A percentile compares a stretch with the other conserved stretches of the same genome.
Evolutionary conservation across 2,797 vertebrate genomes (phyloP).

Genomic region (Ceyx erithaca): DNA sequence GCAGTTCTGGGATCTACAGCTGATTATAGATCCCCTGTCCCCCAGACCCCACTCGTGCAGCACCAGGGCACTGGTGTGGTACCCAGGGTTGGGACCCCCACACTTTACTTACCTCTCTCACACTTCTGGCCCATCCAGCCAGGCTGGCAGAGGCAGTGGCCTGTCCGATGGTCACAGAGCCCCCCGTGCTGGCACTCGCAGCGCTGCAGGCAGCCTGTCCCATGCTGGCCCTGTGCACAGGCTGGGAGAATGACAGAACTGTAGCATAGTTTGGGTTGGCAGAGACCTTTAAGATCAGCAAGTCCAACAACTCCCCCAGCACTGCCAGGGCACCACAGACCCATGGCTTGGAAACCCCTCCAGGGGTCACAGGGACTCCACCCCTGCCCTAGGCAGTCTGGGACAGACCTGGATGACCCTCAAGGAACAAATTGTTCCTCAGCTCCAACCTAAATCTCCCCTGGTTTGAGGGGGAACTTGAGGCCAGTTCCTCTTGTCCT

Average conservation of each 20-base stretch:
- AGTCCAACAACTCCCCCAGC: neutral
- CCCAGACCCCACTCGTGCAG: accelerated
- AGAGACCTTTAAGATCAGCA: neutral
- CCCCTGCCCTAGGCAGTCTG: neutral
- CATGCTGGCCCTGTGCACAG: conserved; percentile 80
- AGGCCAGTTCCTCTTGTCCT: neutral
- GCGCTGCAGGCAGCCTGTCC: conserved; percentile 79
- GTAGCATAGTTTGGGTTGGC: neutral
- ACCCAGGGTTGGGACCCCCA: neutral
- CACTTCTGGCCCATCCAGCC: conserved; percentile 88
- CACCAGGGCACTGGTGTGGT: neutral
- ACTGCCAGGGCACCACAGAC: neutral
- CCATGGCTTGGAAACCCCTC: neutral
- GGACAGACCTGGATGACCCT: too few relatives aligned
- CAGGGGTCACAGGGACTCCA: neutral
- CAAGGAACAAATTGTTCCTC: too few relatives aligned
- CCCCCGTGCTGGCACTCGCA: conserved; percentile 86
- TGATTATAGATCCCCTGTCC: accelerated
- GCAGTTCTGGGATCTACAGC: neutral
- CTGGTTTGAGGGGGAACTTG: neutral
- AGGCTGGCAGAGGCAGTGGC: conserved; percentile 84
- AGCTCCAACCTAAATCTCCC: neutral
- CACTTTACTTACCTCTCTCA: conserved; percentile 79
- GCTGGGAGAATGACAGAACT: conserved; percentile 70
- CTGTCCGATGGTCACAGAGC: conserved; percentile 80